Conservation (phyloP, 2,797 vertebrate genomes). For the Malurus leucopterus region DNA sequence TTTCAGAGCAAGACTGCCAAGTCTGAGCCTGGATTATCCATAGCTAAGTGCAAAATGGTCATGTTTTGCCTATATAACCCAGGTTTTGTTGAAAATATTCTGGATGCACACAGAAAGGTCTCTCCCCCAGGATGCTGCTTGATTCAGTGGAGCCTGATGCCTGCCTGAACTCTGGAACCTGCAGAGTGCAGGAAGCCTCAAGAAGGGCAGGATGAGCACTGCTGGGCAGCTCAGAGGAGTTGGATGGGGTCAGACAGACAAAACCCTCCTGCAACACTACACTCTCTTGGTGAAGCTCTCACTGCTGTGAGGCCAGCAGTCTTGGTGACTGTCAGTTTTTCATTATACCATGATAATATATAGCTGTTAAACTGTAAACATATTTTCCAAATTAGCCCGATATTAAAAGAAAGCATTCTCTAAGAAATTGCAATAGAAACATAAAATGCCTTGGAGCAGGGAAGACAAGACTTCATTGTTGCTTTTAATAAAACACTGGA, state of each 20-base stretch:
- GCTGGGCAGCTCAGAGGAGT: neutral
- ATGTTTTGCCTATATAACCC: neutral
- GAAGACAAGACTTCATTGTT: neutral
- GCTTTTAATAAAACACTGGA: accelerated
- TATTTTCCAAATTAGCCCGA: neutral
- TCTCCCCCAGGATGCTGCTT: neutral
- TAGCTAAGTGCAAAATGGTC: neutral
- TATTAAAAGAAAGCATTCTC: neutral
- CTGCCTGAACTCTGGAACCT: neutral
- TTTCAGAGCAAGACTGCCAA: neutral
- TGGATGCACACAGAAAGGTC: neutral
- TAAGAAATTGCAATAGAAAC: neutral
- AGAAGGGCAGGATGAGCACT: accelerated
- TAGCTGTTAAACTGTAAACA: neutral
- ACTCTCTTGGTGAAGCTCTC: neutral
- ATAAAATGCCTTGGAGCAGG: neutral
- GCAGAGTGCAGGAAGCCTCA: neutral
- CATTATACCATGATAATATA: neutral
- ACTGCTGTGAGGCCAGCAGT: neutral
- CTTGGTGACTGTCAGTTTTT: neutral
- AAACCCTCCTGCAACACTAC: neutral
- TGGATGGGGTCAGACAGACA: neutral
- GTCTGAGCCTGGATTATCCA: neutral
- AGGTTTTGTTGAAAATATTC: neutral
- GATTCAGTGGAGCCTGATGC: neutral